Conservation (phyloP, 2,888 invertebrate species). For the Drosophila niveifrons region DNA sequence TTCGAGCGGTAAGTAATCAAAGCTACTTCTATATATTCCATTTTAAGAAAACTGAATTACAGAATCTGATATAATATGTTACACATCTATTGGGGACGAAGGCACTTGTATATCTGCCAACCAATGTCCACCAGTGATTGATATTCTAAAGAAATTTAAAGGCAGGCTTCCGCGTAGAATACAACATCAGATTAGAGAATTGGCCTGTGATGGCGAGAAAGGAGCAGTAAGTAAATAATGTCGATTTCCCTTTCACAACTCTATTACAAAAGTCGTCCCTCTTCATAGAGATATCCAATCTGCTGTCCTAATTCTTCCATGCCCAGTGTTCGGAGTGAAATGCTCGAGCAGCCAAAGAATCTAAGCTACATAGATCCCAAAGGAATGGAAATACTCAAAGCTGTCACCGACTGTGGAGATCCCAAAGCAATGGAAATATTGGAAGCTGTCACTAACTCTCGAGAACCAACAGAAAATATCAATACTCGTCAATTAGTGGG, state of each 20-base stretch:
- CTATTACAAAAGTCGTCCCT: neutral
- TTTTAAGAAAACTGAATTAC: neutral
- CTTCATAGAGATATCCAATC: conserved; percentile 37
- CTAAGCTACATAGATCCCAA: conserved; percentile 37
- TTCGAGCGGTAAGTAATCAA: neutral
- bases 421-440: conserved; percentile 83
- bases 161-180: conserved; percentile 42
- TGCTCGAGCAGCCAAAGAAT: neutral
- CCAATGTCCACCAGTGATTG: conserved; percentile 48
- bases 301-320: conserved; percentile 43
- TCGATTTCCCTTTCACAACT: too few relatives aligned
- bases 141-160: conserved; percentile 44
- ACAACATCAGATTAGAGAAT: conserved; percentile 31
- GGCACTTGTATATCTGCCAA: conserved; percentile 51
- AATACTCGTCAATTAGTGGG: conserved; percentile 84
- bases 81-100: conserved; percentile 16
- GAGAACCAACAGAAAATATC: too few relatives aligned
- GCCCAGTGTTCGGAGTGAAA: too few relatives aligned
- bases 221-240: conserved; percentile 32
- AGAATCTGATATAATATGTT: conserved; percentile 53
- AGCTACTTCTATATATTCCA: neutral
- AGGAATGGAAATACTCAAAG: conserved; percentile 64
- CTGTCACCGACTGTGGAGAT: conserved; percentile 86
- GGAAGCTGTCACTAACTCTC: too few relatives aligned
- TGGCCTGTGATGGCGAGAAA: conserved; percentile 36